A percentile compares a stretch with the other conserved stretches of the same genome.
These are phyloP conservation scores for Stenotaenia linearis DNA, from an alignment of 2,888 invertebrate genomes.

Conservation along the genomic window DNA sequence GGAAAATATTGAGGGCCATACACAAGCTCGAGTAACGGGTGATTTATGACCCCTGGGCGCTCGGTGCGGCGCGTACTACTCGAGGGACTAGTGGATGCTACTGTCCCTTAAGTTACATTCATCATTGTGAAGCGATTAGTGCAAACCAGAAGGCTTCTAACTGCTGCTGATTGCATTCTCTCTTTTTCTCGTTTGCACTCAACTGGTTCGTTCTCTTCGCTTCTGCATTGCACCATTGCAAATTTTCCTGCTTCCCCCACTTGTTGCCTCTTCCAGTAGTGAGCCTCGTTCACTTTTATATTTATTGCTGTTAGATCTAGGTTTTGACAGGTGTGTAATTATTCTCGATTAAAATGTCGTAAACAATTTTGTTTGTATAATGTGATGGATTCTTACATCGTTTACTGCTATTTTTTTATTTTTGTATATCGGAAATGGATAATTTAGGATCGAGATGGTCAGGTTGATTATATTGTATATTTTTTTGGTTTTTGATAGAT, in stretches of 20 bases:
- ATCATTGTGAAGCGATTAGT: slow-evolving; percentile 11
- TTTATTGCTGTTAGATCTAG: not conserved
- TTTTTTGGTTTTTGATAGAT: too few relatives aligned
- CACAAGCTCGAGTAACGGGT: slow-evolving; percentile 17
- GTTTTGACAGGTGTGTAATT: not conserved
- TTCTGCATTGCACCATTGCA: slow-evolving; percentile 21
- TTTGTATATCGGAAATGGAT: too few relatives aligned
- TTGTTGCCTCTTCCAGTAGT: not conserved
- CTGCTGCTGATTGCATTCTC: not conserved
- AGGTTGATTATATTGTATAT: too few relatives aligned
- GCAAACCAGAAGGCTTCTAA: not conserved
- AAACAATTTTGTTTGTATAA: not conserved
- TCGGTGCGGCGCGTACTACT: not conserved
- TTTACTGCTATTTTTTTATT: too few relatives aligned
- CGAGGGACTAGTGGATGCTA: slow-evolving; percentile 6
- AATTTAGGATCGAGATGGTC: too few relatives aligned
- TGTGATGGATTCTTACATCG: not conserved
- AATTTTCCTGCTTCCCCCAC: not conserved
- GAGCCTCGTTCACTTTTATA: not conserved
- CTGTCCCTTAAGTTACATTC: slow-evolving; percentile 1
- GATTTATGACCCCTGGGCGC: slow-evolving; percentile 27
- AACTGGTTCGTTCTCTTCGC: too few relatives aligned
- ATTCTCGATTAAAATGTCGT: not conserved
- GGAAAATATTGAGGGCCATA: slow-evolving; percentile 33
- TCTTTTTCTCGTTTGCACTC: not conserved